Evolutionary conservation across 2,113 vertebrate species (phyloP).

Genomic region (Ophiodon elongatus): DNA sequence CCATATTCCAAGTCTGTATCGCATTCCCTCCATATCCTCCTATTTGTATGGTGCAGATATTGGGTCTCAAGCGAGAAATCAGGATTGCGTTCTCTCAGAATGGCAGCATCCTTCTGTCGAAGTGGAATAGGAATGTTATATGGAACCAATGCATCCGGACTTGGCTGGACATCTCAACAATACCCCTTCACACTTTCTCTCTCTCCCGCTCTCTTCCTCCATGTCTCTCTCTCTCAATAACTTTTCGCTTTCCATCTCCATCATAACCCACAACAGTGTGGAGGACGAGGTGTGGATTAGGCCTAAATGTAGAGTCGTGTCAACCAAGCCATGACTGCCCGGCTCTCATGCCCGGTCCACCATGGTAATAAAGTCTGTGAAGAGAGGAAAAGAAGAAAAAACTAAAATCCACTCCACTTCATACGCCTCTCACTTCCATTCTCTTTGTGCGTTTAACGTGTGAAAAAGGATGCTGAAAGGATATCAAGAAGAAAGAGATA

Average conservation of each 20-base stretch:
- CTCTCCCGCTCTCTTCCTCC: constrained; percentile 30
- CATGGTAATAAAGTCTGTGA: constrained; percentile 74
- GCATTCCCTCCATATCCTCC: constrained; percentile 66
- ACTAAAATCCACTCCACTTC: constrained; percentile 70
- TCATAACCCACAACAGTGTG: constrained; percentile 63
- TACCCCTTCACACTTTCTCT: constrained; percentile 64
- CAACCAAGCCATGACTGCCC: constrained; percentile 65
- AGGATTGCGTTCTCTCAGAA: constrained; percentile 76
- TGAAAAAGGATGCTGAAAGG: constrained; percentile 77
- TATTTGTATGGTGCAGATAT: constrained; percentile 82
- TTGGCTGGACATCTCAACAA: constrained; percentile 76
- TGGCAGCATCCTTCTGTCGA: constrained; percentile 68
- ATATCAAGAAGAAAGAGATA: constrained; percentile 62
- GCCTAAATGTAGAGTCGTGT: constrained; percentile 81
- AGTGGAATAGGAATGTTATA: constrained; percentile 83
- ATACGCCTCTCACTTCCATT: constrained; percentile 78
- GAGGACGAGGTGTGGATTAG: constrained; percentile 75
- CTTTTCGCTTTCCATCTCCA: constrained; percentile 67
- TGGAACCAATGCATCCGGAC: constrained; percentile 83
- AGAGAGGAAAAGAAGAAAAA: constrained; percentile 14
- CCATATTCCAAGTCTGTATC: constrained; percentile 77
- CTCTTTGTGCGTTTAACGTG: constrained; percentile 75
- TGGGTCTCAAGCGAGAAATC: constrained; percentile 79
- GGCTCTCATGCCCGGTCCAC: constrained; percentile 65
- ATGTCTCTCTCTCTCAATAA: constrained; percentile 52